These are phyloP conservation scores for Trilocha varians DNA, from an alignment of 2,888 invertebrate genomes.

Conservation along the genomic window DNA sequence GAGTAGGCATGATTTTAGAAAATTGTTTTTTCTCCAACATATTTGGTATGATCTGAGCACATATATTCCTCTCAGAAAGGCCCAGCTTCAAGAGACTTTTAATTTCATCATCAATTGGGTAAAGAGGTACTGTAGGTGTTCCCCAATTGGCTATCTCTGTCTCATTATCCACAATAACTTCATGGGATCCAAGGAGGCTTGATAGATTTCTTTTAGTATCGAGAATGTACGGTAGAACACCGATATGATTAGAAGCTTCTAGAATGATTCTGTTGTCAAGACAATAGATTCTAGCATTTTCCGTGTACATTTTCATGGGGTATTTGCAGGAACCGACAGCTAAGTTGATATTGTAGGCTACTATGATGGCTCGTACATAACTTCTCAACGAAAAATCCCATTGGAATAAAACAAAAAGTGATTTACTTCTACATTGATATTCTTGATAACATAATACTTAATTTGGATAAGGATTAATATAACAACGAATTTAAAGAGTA, in stretches of 20 bases:
- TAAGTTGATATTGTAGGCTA: constrained; percentile 57
- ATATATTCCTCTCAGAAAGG: constrained; percentile 64
- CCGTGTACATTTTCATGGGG: constrained; percentile 67
- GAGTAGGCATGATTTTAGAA: constrained; percentile 32
- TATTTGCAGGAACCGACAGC: constrained; percentile 62
- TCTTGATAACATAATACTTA: no score
- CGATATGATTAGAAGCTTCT: constrained; percentile 66
- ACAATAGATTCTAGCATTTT: constrained; percentile 56
- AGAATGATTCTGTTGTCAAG: constrained; percentile 48
- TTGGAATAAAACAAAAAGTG: no score
- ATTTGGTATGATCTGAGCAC: constrained; percentile 57
- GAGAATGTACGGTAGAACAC: constrained; percentile 57
- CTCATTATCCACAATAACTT: constrained; percentile 39
- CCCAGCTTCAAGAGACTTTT: constrained; percentile 54
- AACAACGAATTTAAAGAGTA: no score
- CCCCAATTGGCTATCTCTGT: constrained; percentile 57
- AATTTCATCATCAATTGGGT: constrained; percentile 28
- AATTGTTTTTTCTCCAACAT: constrained; percentile 56
- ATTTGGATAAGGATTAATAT: no score
- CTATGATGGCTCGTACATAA: constrained; percentile 74
- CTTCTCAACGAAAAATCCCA: no score
- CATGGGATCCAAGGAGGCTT: constrained; percentile 60
- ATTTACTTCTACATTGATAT: no score
- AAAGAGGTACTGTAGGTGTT: constrained; percentile 30
- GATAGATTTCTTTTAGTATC: constrained; percentile 57